Percentiles rank a stretch among this genome's conserved stretches.
phyloP scores from a whole-genome alignment of 2,888 invertebrate genomes.

The Microctonus aethiopoides region DNA sequence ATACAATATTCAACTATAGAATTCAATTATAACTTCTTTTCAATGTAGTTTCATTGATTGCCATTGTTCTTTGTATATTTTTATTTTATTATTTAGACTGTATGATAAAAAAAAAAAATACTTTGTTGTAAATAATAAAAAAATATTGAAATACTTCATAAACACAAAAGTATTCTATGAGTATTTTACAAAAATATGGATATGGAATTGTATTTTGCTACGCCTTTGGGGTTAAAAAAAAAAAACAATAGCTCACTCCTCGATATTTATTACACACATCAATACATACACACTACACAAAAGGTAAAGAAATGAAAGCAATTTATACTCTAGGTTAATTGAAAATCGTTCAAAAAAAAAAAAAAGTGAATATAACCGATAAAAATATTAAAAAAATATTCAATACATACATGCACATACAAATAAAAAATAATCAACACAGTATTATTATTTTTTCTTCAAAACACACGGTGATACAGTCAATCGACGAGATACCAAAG shows the following conservation, averaged over 20 bases:
- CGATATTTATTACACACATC: background rate
- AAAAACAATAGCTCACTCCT: background rate
- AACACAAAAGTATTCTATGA: background rate
- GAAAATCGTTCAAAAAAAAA: background rate
- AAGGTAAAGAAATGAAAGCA: background rate
- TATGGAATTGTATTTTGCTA: background rate
- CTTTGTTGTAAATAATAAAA: background rate
- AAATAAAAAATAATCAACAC: background rate
- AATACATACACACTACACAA: background rate
- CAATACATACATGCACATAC: background rate
- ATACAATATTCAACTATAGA: conserved; percentile 1
- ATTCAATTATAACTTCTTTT: background rate
- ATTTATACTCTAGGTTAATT: background rate
- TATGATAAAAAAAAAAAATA: background rate
- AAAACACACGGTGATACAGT: background rate
- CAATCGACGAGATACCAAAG: background rate
- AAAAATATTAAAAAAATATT: background rate
- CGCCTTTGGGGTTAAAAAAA: background rate
- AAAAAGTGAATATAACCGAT: too few relatives aligned
- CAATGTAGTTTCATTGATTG: background rate
- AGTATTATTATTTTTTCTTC: background rate
- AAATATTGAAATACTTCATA: background rate
- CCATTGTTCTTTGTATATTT: background rate
- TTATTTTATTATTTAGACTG: background rate
- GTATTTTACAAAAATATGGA: background rate